Conservation (phyloP, 2,797 vertebrate genomes). For the Apodemus agrarius region DNA sequence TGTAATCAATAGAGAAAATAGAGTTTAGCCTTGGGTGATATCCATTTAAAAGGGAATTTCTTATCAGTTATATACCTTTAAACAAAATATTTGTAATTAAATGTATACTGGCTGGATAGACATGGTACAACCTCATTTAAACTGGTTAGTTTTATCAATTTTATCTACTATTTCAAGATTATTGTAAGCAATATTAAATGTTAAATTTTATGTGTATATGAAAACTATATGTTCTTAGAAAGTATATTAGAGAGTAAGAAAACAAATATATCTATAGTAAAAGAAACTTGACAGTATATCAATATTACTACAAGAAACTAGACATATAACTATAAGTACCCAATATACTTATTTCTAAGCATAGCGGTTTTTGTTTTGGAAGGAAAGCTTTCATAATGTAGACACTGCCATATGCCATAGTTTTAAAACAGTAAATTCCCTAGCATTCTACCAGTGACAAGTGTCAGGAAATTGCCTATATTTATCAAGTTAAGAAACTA, state of each 20-base stretch:
- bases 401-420: not conserved
- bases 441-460: not conserved
- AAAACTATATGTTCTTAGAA: not conserved
- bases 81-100: constrained; percentile 44
- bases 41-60: constrained; percentile 8
- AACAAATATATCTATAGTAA: not conserved
- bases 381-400: not conserved
- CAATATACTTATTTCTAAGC: not conserved
- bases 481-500: not conserved
- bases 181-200: not conserved
- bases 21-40: constrained; percentile 46
- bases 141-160: not conserved
- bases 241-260: not conserved
- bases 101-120: not conserved
- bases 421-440: not conserved
- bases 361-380: not conserved
- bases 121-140: not conserved
- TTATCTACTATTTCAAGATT: not conserved
- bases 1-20: constrained; percentile 40
- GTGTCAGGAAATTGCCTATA: not conserved
- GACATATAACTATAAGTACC: not conserved
- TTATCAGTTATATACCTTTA: constrained; percentile 40
- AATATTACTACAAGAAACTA: not conserved
- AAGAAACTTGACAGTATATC: not conserved
- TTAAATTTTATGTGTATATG: not conserved